Base-by-base conservation (phyloP, 2,888 invertebrate species). In the Troides aeacus region DNA sequence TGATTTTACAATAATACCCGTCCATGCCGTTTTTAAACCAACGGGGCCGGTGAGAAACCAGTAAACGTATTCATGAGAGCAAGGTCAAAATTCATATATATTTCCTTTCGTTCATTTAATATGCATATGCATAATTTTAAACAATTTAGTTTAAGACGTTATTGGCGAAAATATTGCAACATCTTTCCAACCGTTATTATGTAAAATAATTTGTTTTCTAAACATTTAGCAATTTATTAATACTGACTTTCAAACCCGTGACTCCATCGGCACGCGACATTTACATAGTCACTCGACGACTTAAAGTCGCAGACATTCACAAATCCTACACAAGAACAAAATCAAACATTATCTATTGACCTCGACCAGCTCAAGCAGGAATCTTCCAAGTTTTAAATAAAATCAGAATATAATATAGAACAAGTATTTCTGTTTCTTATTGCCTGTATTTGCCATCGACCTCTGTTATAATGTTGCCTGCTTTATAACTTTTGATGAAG, bases 211-310 rank as follows among this genome's bases (percentile, higher is more conserved):
- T 71, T 78, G 81, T 88, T 87, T 88, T 88, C 84, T 85, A 83
- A 80, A 80, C 79, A 82, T 89, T 90, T 89, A 83, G 86, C 85
- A 88, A 88, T 85, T 83, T 86, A 83, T 84, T 82, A 81, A 74
- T 79, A 81, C 84, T 85, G 82, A 81, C 84, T 84, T 83, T 84
- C 83, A 84, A 86, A 86, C 87, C 84, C 85, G 83, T 89, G 91
- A 89, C 91, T 87, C 86, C 85, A 84, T 84, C 78, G 90, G 91
- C 86, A 89, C 83, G 90, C 86, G 90, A 86, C 90, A 92, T 90
- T 92, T 90, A 83, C 85, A 86, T 84, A 86, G 84, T 79, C 77
- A 79, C 78, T 77, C 76, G 82, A 80, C 81, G 79, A 81, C 76
- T 78, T 75, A 72, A 76, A 78, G 79, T 74, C 75, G 74, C 68